These are phyloP conservation scores for Psittacula cyanocephala DNA, from an alignment of 2,113 vertebrate genomes.

Conservation along the genomic window DNA sequence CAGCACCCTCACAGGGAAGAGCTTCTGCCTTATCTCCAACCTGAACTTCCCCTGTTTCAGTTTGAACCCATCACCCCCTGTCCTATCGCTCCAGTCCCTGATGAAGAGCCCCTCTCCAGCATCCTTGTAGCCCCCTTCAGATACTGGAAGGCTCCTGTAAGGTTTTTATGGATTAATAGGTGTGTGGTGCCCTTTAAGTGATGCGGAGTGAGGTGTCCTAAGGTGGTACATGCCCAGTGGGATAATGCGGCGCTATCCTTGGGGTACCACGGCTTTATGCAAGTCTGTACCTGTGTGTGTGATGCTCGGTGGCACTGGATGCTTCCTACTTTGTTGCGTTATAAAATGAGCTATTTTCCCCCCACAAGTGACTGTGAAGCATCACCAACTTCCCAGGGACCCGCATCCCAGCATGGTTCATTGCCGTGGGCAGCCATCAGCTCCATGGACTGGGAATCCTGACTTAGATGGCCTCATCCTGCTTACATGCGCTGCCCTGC, in stretches of 20 bases:
- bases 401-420: background rate
- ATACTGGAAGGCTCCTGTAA: background rate
- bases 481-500: background rate
- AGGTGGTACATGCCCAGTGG: accelerated
- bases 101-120: background rate
- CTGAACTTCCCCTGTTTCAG: background rate
- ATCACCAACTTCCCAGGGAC: background rate
- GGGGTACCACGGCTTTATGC: accelerated
- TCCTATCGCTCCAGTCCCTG: background rate
- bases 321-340: background rate
- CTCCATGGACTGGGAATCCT: background rate
- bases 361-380: background rate
- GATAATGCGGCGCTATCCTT: accelerated
- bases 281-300: accelerated
- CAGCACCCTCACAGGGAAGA: background rate
- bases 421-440: background rate
- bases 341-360: background rate
- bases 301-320: accelerated
- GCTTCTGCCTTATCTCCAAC: background rate
- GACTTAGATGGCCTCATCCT: background rate
- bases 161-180: background rate
- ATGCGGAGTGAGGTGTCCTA: background rate
- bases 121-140: background rate
- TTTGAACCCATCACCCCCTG: background rate
- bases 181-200: background rate